Evolutionary conservation across 1,140 invertebrate genomes (phyloP).

Genomic region (Luehdorfia chinensis): DNA sequence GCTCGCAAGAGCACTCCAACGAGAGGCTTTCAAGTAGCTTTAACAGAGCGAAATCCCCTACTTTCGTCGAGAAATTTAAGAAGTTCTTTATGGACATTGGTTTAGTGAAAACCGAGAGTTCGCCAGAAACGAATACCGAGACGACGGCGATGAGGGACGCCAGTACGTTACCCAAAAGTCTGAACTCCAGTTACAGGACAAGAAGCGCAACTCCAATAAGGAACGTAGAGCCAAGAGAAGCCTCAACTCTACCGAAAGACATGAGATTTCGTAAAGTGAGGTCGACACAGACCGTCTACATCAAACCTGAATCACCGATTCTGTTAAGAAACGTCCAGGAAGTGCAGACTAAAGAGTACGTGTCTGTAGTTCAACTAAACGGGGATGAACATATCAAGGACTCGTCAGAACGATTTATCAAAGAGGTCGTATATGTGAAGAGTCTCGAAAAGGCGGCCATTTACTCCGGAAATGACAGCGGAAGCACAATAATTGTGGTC

Average conservation of each 20-base stretch:
- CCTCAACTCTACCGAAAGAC: slow-evolving; percentile 64
- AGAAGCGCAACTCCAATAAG: slow-evolving; percentile 44
- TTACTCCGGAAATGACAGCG: slow-evolving; percentile 52
- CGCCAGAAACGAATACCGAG: slow-evolving; percentile 22
- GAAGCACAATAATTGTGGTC: slow-evolving; percentile 66
- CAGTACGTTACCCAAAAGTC: slow-evolving; percentile 55
- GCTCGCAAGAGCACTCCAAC: slow-evolving; percentile 46
- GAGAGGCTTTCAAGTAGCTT: slow-evolving; percentile 56
- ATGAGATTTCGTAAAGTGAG: slow-evolving; percentile 66
- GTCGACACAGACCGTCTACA: slow-evolving; percentile 65
- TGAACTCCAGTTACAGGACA: slow-evolving; percentile 52
- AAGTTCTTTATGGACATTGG: slow-evolving; percentile 68
- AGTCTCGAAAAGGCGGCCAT: slow-evolving; percentile 56
- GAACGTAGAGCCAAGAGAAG: slow-evolving; percentile 39
- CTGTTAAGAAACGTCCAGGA: slow-evolving; percentile 24
- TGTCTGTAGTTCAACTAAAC: slow-evolving; percentile 60
- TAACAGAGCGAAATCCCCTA: slow-evolving; percentile 64
- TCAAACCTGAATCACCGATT: slow-evolving; percentile 56
- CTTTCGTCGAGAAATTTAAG: slow-evolving; percentile 69
- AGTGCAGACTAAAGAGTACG: slow-evolving; percentile 45
- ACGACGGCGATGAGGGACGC: slow-evolving; percentile 19
- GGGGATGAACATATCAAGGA: slow-evolving; percentile 57
- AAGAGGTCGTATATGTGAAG: slow-evolving; percentile 54
- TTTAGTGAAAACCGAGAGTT: slow-evolving; percentile 47
- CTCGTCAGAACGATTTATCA: slow-evolving; percentile 41